phyloP scores from a whole-genome alignment of 2,113 vertebrate genomes.

The Carettochelys insculpta region DNA sequence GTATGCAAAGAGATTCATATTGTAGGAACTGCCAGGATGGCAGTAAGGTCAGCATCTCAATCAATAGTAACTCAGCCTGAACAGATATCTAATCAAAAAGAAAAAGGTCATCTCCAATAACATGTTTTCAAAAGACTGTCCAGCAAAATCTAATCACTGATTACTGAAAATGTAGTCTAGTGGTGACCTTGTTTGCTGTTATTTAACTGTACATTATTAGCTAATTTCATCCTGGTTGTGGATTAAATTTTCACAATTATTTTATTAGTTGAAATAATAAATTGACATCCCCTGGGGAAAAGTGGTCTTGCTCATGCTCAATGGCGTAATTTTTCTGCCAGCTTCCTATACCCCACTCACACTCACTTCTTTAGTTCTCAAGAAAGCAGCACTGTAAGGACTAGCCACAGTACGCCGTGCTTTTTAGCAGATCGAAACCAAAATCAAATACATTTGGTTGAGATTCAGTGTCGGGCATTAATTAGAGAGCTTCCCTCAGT shows the following conservation, averaged over 20 bases:
- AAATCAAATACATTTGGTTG: slow-evolving; percentile 4
- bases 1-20: slow-evolving; percentile 63
- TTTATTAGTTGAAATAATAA: slow-evolving; percentile 13
- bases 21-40: slow-evolving; percentile 37
- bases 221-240: slow-evolving; percentile 55
- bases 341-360: slow-evolving; percentile 11
- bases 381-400: slow-evolving; percentile 25
- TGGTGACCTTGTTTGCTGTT: slow-evolving; percentile 60
- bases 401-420: slow-evolving; percentile 31
- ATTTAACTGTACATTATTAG: slow-evolving; percentile 65
- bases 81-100: slow-evolving; percentile 72
- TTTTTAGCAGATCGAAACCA: slow-evolving; percentile 30
- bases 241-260: slow-evolving; percentile 31
- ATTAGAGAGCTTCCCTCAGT: not conserved
- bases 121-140: slow-evolving; percentile 67
- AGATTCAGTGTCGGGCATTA: not conserved
- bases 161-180: slow-evolving; percentile 60
- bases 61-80: slow-evolving; percentile 72
- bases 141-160: slow-evolving; percentile 62
- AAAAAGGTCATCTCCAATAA: slow-evolving; percentile 75
- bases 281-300: not conserved
- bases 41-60: slow-evolving; percentile 67
- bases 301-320: not conserved
- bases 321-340: not conserved
- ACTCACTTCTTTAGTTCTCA: slow-evolving; percentile 23